A percentile compares a stretch with the other conserved stretches of the same genome.
These are phyloP conservation scores for Ochlodes sylvanus DNA, from an alignment of 2,888 invertebrate species.

Conservation along the genomic window DNA sequence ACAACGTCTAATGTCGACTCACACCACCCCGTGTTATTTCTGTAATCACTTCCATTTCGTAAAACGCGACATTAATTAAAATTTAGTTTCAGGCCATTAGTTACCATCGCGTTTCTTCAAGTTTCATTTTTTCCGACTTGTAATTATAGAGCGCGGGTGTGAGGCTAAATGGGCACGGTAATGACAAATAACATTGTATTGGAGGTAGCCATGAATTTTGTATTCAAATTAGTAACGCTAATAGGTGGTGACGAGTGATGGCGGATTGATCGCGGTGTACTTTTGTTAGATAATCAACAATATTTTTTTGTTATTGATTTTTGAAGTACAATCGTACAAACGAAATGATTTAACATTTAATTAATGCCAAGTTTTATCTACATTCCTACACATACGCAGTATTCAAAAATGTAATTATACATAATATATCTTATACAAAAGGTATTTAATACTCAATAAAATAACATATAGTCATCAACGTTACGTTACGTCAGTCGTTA, in stretches of 20 bases:
- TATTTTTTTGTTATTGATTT: neutral
- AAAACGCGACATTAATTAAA: conserved; percentile 85
- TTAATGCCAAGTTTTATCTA: too few relatives aligned
- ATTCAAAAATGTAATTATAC: too few relatives aligned
- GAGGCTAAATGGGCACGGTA: conserved; percentile 79
- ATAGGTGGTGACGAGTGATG: conserved; percentile 72
- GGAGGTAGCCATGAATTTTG: conserved; percentile 79
- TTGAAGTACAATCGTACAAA: neutral
- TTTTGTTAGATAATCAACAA: conserved; percentile 6
- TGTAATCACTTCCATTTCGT: conserved; percentile 83
- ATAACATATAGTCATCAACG: too few relatives aligned
- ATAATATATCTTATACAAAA: too few relatives aligned
- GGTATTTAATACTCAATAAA: too few relatives aligned
- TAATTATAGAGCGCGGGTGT: conserved; percentile 80
- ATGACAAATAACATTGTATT: conserved; percentile 83
- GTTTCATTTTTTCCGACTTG: conserved; percentile 76
- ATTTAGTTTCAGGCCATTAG: conserved; percentile 85
- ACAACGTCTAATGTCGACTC: conserved; percentile 50
- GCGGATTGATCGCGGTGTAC: neutral
- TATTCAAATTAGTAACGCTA: conserved; percentile 82
- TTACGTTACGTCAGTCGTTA: too few relatives aligned
- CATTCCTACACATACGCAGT: too few relatives aligned
- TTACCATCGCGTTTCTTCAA: conserved; percentile 82
- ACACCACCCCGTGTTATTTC: conserved; percentile 76
- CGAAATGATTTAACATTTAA: too few relatives aligned